Evolutionary conservation across 2,888 invertebrate genomes (phyloP).

Genomic region (Harpalus rufipes): DNA sequence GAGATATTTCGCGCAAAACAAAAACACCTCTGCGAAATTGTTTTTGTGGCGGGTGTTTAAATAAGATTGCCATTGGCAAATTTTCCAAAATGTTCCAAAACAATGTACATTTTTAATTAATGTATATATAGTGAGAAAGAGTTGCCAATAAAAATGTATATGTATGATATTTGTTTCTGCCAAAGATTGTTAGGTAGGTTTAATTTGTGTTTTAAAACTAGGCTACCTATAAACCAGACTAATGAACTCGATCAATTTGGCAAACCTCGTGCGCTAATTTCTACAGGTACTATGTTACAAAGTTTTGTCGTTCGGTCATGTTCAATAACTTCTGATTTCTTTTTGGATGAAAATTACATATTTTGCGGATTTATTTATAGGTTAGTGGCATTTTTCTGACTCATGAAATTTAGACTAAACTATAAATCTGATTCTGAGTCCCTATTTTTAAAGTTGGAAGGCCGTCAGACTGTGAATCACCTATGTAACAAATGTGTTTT

Average conservation of each 20-base stretch:
- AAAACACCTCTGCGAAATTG: slow-evolving; percentile 23
- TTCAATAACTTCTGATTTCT: not conserved
- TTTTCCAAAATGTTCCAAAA: slow-evolving; percentile 26
- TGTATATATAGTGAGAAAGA: slow-evolving; percentile 16
- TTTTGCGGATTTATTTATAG: slow-evolving; percentile 37
- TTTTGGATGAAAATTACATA: slow-evolving; percentile 2
- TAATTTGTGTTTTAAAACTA: slow-evolving; percentile 40
- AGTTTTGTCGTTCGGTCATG: slow-evolving; percentile 1
- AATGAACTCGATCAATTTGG: slow-evolving; percentile 49
- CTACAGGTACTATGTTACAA: slow-evolving; percentile 26
- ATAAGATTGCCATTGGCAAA: slow-evolving; percentile 31
- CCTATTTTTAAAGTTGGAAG: slow-evolving; percentile 66
- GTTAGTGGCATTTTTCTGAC: slow-evolving; percentile 45
- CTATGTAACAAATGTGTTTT: slow-evolving; percentile 62
- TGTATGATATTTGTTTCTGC: slow-evolving; percentile 14
- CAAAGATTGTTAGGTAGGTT: slow-evolving; percentile 39
- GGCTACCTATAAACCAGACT: slow-evolving; percentile 28
- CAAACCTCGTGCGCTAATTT: slow-evolving; percentile 24
- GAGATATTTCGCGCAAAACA: slow-evolving; percentile 18
- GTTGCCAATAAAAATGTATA: slow-evolving; percentile 16
- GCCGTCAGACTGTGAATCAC: slow-evolving; percentile 61
- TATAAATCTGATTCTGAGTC: slow-evolving; percentile 54
- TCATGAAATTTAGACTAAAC: slow-evolving; percentile 47
- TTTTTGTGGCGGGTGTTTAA: slow-evolving; percentile 9
- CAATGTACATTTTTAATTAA: slow-evolving; percentile 42